Evolutionary conservation across 2,888 invertebrate genomes (phyloP).

Genomic region (Callyntrura sp.): DNA sequence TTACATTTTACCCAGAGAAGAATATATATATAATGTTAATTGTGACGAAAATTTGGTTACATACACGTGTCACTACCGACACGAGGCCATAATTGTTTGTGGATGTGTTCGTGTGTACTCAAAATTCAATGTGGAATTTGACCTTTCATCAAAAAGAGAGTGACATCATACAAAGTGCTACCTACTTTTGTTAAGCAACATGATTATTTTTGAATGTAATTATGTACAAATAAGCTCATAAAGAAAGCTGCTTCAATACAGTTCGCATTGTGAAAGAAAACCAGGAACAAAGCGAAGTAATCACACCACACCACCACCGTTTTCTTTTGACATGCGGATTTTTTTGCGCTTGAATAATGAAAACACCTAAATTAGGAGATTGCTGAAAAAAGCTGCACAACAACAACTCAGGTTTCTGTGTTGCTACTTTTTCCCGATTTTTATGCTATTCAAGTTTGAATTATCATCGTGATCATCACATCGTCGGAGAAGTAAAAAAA

Average conservation of each 20-base stretch:
- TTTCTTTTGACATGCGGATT: not conserved
- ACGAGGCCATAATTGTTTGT: not conserved
- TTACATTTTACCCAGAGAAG: not conserved
- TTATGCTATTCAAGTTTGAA: slow-evolving; percentile 49
- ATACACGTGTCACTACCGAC: not conserved
- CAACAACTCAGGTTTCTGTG: slow-evolving; percentile 35
- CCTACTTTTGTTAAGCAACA: not conserved
- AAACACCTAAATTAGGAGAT: slow-evolving; percentile 31
- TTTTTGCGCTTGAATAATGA: not conserved
- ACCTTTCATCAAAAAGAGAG: not conserved
- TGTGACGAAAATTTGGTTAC: not conserved
- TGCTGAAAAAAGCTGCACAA: slow-evolving; percentile 18
- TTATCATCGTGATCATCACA: slow-evolving; percentile 26
- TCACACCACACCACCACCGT: not conserved
- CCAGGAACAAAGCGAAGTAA: not conserved
- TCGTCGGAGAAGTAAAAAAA: too few relatives aligned
- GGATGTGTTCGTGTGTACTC: not conserved
- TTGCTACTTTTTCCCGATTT: slow-evolving; percentile 14
- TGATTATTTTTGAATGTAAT: not conserved
- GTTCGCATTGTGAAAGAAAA: not conserved
- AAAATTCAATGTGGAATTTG: not conserved
- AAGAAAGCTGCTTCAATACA: not conserved
- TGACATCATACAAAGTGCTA: not conserved
- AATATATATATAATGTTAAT: too few relatives aligned
- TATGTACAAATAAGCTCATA: not conserved